A percentile compares a stretch with the other conserved stretches of the same genome.
Evolutionary conservation across 1,140 invertebrate genomes (phyloP).

Genomic region (Habropoda laboriosa): DNA sequence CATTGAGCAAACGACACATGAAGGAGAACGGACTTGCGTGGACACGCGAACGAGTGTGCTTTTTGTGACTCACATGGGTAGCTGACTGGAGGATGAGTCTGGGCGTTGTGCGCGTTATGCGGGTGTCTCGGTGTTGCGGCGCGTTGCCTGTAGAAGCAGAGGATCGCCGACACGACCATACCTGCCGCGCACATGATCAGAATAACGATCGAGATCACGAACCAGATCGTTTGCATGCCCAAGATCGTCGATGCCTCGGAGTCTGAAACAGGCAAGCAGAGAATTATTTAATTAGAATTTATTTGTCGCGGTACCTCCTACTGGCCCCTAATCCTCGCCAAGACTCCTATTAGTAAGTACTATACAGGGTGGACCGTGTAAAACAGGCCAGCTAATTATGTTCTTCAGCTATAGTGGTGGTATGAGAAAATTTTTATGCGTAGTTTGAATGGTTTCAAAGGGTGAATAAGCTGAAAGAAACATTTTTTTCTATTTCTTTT

Average conservation of each 20-base stretch:
- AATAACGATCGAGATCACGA: slow-evolving; percentile 87
- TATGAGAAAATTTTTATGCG: too few species aligned
- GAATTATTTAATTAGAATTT: too few species aligned
- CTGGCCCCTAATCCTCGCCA: too few species aligned
- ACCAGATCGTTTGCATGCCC: slow-evolving; percentile 88
- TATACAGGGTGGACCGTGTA: too few species aligned
- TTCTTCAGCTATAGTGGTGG: too few species aligned
- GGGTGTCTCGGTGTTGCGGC: slow-evolving; percentile 80
- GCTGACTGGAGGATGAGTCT: slow-evolving; percentile 78
- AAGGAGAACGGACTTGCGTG: slow-evolving; percentile 24
- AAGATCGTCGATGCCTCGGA: slow-evolving; percentile 87
- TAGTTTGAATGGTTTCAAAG: too few species aligned
- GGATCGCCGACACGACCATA: slow-evolving; percentile 85
- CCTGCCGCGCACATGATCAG: slow-evolving; percentile 86
- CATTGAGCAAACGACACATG: slow-evolving; percentile 36
- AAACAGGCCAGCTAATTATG: too few species aligned
- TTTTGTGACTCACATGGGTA: slow-evolving; percentile 79
- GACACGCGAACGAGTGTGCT: slow-evolving; percentile 37
- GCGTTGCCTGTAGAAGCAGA: slow-evolving; percentile 89
- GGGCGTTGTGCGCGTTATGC: slow-evolving; percentile 82
- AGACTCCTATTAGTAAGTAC: too few species aligned
- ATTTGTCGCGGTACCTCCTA: too few species aligned
- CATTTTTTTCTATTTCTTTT: too few species aligned
- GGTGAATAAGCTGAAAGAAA: too few species aligned
- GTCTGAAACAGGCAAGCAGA: slow-evolving; percentile 81